A percentile compares a stretch with the other conserved stretches of the same genome.
phyloP scores from a whole-genome alignment of 1,140 invertebrate genomes.

The Drosophila mauritiana region DNA sequence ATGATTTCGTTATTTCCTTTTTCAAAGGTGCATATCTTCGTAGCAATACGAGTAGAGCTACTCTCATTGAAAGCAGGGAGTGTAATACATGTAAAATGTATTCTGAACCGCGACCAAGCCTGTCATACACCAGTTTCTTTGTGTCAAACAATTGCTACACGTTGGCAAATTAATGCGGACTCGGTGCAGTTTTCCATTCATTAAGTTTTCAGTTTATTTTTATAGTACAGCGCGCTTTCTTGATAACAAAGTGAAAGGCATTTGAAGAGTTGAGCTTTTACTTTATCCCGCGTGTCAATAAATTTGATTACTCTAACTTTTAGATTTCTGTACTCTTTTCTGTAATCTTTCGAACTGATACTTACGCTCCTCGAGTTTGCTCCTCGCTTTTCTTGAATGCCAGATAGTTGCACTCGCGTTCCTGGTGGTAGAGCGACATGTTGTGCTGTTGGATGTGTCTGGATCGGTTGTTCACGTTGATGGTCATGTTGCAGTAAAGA shows the following conservation, averaged over 20 bases:
- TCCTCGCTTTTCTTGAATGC: conserved; percentile 52
- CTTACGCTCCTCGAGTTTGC: conserved; percentile 27
- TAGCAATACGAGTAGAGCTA: not conserved
- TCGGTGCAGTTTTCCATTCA: not conserved
- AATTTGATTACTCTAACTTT: no score
- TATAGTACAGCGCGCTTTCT: no score
- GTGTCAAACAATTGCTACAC: not conserved
- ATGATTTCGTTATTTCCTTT: no score
- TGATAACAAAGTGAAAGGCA: no score
- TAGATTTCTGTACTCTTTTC: no score
- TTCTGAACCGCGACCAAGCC: no score
- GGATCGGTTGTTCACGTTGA: conserved; percentile 43
- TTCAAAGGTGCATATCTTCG: not conserved
- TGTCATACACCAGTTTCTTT: not conserved
- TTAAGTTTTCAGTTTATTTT: not conserved
- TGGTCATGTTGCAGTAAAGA: conserved; percentile 63
- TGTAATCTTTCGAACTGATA: not conserved
- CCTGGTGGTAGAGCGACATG: conserved; percentile 68
- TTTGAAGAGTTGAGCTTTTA: no score
- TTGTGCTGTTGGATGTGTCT: conserved; percentile 61
- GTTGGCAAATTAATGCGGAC: not conserved
- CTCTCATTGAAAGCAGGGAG: not conserved
- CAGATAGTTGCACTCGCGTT: conserved; percentile 67
- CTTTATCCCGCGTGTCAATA: no score
- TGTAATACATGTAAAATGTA: no score